Evolutionary conservation across 2,113 vertebrate species (phyloP).

Genomic region (Trogon melanurus): DNA sequence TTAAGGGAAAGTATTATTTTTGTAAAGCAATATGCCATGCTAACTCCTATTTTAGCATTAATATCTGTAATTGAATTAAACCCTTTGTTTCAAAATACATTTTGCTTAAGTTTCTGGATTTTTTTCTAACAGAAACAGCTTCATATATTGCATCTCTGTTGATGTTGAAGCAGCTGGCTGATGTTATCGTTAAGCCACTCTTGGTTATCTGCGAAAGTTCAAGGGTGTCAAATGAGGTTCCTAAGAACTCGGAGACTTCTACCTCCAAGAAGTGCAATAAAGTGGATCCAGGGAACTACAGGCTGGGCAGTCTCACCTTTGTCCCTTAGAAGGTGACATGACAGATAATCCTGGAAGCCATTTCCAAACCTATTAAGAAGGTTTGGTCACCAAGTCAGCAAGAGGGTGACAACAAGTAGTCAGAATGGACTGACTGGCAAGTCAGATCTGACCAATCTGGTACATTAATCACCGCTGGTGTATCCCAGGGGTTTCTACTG

Average conservation of each 20-base stretch:
- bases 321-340: neutral
- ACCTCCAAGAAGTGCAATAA: neutral
- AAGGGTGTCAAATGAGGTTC: too few species aligned
- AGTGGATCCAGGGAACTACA: neutral
- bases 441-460: neutral
- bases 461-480: neutral
- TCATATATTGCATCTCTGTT: neutral
- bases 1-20: neutral
- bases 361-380: neutral
- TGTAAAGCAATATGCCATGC: neutral
- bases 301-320: neutral
- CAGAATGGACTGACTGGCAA: neutral
- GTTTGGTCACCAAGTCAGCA: neutral
- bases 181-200: neutral
- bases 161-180: neutral
- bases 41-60: neutral
- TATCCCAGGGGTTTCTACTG: neutral
- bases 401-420: accelerated
- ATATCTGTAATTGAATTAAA: neutral
- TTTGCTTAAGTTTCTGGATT: neutral
- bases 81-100: neutral
- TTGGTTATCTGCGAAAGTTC: neutral
- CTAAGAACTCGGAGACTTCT: neutral
- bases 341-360: neutral
- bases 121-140: neutral